Base-by-base conservation (phyloP, 2,888 invertebrate species). In the Cryptops parisi region DNA sequence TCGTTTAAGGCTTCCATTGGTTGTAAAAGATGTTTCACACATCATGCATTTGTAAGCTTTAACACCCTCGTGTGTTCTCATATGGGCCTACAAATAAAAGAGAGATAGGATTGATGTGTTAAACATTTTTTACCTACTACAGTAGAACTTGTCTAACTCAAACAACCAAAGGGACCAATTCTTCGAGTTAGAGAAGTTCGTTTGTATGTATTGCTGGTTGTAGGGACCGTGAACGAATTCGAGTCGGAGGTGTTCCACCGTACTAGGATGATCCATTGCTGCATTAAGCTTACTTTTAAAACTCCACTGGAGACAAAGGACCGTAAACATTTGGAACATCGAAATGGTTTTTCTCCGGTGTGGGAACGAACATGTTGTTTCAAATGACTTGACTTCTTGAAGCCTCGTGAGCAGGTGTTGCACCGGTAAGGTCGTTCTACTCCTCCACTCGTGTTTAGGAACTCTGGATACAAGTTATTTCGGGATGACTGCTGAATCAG, bases 361-460 rank as follows among this genome's bases (percentile, higher is more conserved):
- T 74, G 74, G 25, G 69, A 66, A 39, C 70, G 61, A 33, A 69
- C 62, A 57, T 74, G 74, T 50, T 75, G 73, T 60, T 76, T 76
- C 33, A 78, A 68, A 64, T 77, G 76, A 51, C 72, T 71, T 4
- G 72, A 69, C 62, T 75, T 77, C 56, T 73, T 71, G 64, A 78
- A 78, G 5, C 71, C 68, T n/a, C 72, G 67, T 33, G 64, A 64
- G 50, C 63, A 63, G 54, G 69, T 68, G 5, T 64, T 61, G 63
- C 76, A 77, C 47, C 67, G 67, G 58, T 72, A 73, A 1, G 76
- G 76, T 49, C 77, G 65, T 57, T 63, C 67, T 45, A 59, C 61
- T 47, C 62, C 62, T 47, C 62, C 61, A 1, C 60, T 59, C 47
- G 65, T 64, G 17, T 62, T 22, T 27, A 54, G 17, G 22, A 24